A percentile compares a stretch with the other conserved stretches of the same genome.
These are phyloP conservation scores for Eupithecia subumbrata DNA, from an alignment of 2,888 invertebrate species.

Conservation along the genomic window DNA sequence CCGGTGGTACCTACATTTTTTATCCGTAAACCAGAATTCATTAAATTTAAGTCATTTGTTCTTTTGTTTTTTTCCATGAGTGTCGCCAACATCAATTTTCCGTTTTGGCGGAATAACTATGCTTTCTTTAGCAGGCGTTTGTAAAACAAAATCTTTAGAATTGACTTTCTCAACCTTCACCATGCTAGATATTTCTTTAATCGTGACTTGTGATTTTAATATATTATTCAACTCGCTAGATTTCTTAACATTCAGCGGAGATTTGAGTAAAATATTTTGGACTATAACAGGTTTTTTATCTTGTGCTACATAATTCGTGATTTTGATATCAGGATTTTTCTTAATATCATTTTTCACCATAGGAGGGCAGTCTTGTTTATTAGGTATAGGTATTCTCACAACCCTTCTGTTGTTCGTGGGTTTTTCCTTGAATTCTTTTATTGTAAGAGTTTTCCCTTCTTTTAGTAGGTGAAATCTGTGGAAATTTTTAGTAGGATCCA, in stretches of 20 bases:
- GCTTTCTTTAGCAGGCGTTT: not conserved
- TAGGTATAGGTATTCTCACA: not conserved
- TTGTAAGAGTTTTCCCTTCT: not conserved
- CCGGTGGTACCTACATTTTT: not conserved
- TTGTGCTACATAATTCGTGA: not conserved
- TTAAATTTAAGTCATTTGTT: not conserved
- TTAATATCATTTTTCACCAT: not conserved
- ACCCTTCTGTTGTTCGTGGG: not conserved
- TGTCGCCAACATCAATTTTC: not conserved
- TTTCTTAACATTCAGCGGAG: not conserved
- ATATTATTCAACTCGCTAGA: not conserved
- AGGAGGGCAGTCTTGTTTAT: not conserved
- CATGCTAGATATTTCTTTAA: not conserved
- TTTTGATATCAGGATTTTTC: not conserved
- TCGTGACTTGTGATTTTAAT: not conserved
- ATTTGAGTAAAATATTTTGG: not conserved
- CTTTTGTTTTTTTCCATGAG: not conserved
- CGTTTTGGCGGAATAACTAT: not conserved
- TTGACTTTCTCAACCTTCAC: not conserved
- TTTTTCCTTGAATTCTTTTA: not conserved
- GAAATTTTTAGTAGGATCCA: not conserved
- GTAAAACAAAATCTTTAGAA: not conserved
- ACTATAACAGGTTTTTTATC: conserved; percentile 8
- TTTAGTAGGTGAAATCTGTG: not conserved
- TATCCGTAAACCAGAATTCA: not conserved